These are phyloP conservation scores for Andrena fulva DNA, from an alignment of 2,888 invertebrate genomes.

Conservation along the genomic window DNA sequence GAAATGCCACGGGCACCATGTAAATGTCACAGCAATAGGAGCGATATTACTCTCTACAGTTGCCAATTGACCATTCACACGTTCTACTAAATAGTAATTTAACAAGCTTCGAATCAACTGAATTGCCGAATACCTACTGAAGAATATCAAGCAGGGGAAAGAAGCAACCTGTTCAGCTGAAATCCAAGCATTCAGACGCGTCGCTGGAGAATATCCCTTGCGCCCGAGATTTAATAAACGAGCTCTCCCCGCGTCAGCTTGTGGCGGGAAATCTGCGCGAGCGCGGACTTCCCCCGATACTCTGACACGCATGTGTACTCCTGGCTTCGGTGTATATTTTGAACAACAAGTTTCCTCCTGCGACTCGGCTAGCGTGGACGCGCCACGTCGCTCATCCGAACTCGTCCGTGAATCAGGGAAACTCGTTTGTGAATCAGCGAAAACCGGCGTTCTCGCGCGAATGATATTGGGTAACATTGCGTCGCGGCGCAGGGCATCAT, in stretches of 20 bases:
- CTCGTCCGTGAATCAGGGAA: too few species aligned
- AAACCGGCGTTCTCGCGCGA: background rate
- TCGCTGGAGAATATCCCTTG: too few species aligned
- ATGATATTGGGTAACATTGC: conserved; percentile 17
- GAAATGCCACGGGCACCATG: conserved; percentile 14
- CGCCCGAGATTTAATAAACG: background rate
- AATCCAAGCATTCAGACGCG: background rate
- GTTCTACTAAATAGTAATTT: background rate
- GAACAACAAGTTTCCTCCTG: conserved; percentile 49
- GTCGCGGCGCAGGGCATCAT: background rate
- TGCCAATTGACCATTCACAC: too few species aligned
- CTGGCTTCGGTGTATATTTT: background rate
- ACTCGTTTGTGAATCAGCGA: background rate
- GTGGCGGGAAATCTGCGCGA: conserved; percentile 48
- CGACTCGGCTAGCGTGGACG: conserved; percentile 45
- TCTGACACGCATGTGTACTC: conserved; percentile 54
- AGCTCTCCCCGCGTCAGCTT: background rate
- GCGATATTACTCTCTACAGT: background rate
- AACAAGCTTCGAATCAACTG: too few species aligned
- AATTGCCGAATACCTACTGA: too few species aligned
- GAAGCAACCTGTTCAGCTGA: background rate
- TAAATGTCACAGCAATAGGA: conserved; percentile 18
- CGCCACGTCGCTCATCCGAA: conserved; percentile 7
- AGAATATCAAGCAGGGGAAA: background rate
- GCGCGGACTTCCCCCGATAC: background rate